Evolutionary conservation across 2,113 vertebrate species (phyloP).

Genomic region (Chroicocephalus ridibundus): DNA sequence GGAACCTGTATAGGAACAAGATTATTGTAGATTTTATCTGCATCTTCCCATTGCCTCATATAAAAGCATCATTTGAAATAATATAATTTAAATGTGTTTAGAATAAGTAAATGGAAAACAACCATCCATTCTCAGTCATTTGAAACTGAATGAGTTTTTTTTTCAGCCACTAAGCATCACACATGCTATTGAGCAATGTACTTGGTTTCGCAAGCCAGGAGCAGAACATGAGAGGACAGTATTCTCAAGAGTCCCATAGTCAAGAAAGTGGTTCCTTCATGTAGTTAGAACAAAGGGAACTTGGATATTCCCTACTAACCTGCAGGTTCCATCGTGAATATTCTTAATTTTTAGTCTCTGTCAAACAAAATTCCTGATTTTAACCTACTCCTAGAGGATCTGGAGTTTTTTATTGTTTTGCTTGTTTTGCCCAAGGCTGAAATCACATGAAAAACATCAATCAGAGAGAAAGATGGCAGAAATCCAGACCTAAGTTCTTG

Average conservation of each 20-base stretch:
- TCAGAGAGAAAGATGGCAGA: not conserved
- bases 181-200: not conserved
- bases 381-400: not conserved
- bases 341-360: not conserved
- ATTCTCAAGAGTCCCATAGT: not conserved
- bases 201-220: not conserved
- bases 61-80: not conserved
- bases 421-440: not conserved
- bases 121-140: not conserved
- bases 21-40: not conserved
- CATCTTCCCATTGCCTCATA: not conserved
- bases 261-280: not conserved
- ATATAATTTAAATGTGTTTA: not conserved
- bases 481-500: not conserved
- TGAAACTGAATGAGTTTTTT: not conserved
- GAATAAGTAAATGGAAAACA: not conserved
- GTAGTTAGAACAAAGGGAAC: not conserved
- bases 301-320: not conserved
- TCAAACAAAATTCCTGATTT: not conserved
- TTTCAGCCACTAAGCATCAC: not conserved
- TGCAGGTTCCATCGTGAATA: not conserved
- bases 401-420: fast-evolving
- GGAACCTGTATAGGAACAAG: not conserved
- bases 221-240: not conserved
- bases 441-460: not conserved